A percentile compares a stretch with the other conserved stretches of the same genome.
phyloP scores from a whole-genome alignment of 2,888 invertebrate genomes.

The Osmoderma eremita region DNA sequence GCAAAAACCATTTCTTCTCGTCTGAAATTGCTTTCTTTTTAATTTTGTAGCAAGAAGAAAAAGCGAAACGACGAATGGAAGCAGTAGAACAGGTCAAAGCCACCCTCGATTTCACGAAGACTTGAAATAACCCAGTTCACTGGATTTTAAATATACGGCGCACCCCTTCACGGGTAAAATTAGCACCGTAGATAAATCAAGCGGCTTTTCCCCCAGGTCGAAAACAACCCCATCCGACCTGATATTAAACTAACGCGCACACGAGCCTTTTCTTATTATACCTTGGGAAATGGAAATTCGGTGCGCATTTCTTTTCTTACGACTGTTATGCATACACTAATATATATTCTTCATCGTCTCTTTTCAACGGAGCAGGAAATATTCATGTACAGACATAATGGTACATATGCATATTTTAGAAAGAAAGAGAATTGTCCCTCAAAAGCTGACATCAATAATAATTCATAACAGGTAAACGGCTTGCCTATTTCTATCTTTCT shows the following conservation, averaged over 20 bases:
- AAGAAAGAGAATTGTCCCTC: no score
- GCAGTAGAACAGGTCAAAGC: constrained; percentile 16
- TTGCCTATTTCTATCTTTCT: no score
- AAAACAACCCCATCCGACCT: constrained; percentile 36
- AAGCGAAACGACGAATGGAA: constrained; percentile 3
- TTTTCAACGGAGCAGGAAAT: not conserved
- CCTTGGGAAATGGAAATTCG: constrained; percentile 18
- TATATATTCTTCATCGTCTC: not conserved
- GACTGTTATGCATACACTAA: constrained; percentile 6
- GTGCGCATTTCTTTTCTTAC: constrained; percentile 12
- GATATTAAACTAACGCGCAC: constrained; percentile 29
- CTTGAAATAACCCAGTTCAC: constrained; percentile 43
- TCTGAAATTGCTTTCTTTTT: not conserved
- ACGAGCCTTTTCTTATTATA: constrained; percentile 26
- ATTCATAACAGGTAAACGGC: no score
- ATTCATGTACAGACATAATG: no score
- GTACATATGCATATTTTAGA: no score
- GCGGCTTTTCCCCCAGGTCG: constrained; percentile 32
- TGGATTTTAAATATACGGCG: constrained; percentile 42
- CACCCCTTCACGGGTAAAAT: constrained; percentile 43
- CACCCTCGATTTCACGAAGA: constrained; percentile 35
- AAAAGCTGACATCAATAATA: no score
- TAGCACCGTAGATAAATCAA: constrained; percentile 44
- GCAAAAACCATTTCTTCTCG: no score
- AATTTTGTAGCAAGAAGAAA: constrained; percentile 6